Evolutionary conservation across 2,888 invertebrate species (phyloP), one percentile per base, ranked within the genome.

Genomic region (Leucophora obtusa): DNA sequence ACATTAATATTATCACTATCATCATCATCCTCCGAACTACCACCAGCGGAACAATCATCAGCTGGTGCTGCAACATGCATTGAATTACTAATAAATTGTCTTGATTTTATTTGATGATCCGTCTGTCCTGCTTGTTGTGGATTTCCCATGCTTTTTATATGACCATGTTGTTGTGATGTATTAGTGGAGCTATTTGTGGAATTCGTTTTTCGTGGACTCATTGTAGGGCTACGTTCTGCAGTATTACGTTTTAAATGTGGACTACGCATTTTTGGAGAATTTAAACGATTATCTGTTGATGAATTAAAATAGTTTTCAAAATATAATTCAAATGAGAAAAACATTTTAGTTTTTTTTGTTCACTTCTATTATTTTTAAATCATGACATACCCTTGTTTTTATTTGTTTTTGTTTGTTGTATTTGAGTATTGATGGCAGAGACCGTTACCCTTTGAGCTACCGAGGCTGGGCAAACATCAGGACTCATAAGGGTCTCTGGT

Each of bases 401-500:
- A 82, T 86, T 87, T 60, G 86, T 86, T 87, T 89, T 89, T 18
- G 87, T 85, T 78, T 88, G 88, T 77, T 89, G 87, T 82, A 88
- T 83, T 84, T 89, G 90, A 53, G 87, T 83, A 63, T 84, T 86
- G 11, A 90, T 85, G 1, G 89, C 86, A 14, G 87, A 85, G 1
- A 89, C 88, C 0, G 87, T 86, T 10, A 87, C 86, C 53, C 87
- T 85, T 80, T 89, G 89, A 6, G 87, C 87, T n/a, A 89, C 89
- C 24, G 87, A 85, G 28, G 86, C 86, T 50, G 90, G 90, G 83
- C 90, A 90, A 58, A 90, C 90, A 88, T 96, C 96, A 0, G 95
- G 96, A 86, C 96, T 96, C 95, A 96, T 96, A 1, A 96, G 91
- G 0, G 96, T 95, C 88, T 96, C 96, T 0, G 96, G 96, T 33